These are phyloP conservation scores for Leucopsar rothschildi DNA, from an alignment of 2,113 vertebrate species.

Conservation along the genomic window DNA sequence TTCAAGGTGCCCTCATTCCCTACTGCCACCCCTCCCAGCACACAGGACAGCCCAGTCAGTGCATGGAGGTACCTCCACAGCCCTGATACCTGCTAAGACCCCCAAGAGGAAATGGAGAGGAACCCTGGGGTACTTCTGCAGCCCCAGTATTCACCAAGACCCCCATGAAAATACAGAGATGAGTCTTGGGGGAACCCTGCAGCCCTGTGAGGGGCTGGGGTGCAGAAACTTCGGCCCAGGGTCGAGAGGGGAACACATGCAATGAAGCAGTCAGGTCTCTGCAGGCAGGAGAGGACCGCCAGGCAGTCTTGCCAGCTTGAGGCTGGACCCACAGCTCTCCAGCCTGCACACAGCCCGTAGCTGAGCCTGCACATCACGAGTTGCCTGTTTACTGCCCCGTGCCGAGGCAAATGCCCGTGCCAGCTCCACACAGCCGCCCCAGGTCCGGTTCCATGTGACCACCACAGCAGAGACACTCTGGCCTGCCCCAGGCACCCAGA, in stretches of 20 bases:
- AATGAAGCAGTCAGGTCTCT: background rate
- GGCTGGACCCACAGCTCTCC: background rate
- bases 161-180: background rate
- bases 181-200: background rate
- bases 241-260: background rate
- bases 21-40: fast-evolving
- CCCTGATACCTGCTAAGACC: background rate
- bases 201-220: background rate
- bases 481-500: background rate
- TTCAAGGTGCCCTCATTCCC: background rate
- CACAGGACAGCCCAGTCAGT: fast-evolving
- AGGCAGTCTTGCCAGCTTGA: background rate
- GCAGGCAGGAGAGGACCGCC: background rate
- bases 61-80: background rate
- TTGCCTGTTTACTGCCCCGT: background rate
- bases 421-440: background rate
- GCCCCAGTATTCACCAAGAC: background rate
- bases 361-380: background rate
- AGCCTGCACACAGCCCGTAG: background rate
- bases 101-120: background rate
- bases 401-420: background rate
- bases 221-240: background rate
- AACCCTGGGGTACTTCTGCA: background rate
- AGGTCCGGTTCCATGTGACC: fast-evolving
- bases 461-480: background rate